Base-by-base conservation (phyloP, 2,888 invertebrate genomes). In the Agrilus mali region DNA sequence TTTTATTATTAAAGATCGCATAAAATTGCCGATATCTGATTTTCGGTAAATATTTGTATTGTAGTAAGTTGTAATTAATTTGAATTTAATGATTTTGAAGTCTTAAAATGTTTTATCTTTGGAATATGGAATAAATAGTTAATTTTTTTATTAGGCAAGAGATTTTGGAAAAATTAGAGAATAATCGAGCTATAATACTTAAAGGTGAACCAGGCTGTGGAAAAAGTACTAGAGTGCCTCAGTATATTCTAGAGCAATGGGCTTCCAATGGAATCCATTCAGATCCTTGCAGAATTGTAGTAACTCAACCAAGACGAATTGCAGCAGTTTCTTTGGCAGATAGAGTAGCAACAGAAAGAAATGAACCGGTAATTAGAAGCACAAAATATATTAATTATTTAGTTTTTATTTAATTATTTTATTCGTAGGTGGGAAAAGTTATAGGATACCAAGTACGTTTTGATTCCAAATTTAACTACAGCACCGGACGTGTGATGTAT, bases 131-230 rank as follows among this genome's bases (percentile, higher is more conserved):
- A 27, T 10, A 10, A 10, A 22, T 22, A 27, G 36, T 32, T 41
- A 16, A 44, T 2, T 33, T 38, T 22, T 46, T 47, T 38, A 47
- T 50, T 47, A 72, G 73, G 46, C 55, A 69, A 16, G 48, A 66
- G 50, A 78, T 83, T 53, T 64, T 74, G 5, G 56, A 73, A 12
- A 59, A 70, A 0, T 50, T 82, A 2, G 55, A 67, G 10, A 52
- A 66, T 1, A 72, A 73, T 47, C 70, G 70, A 27, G 73, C 78
- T 0, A 48, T 75, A 1, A 68, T 84, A 2, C 67, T 84, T 36
- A 77, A 77, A 45, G 84, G 83, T 1, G 78, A 80, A 45, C 80
- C 83, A 0, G 83, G 83, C 0, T 83, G 82, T 58, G 84, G 84
- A 1, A 84, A 84, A 59, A 82, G 82, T 17, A 82, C 81, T 0